These are phyloP conservation scores for Tethya wilhelma DNA, from an alignment of 37 sponge, comb jelly and placozoan genomes.

Conservation along the genomic window DNA sequence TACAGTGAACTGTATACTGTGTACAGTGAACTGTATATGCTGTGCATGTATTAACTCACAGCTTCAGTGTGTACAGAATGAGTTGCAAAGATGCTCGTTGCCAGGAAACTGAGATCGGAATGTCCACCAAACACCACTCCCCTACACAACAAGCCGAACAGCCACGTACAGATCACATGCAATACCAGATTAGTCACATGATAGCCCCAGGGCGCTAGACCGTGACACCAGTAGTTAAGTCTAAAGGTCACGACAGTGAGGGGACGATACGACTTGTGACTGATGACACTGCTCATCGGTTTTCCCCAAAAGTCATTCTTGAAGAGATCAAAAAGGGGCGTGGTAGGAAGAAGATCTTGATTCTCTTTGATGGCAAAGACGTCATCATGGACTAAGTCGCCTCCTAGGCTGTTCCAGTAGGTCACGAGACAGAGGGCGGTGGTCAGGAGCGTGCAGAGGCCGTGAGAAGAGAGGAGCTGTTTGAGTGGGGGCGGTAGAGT, in stretches of 20 bases:
- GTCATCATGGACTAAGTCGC: conserved; percentile 89
- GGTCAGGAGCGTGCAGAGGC: too few relatives aligned
- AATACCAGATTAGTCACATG: conserved; percentile 74
- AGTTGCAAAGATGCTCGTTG: conserved; percentile 61
- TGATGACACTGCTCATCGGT: conserved; percentile 61
- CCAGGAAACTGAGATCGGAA: background rate
- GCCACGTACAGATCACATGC: conserved; percentile 53
- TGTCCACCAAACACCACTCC: conserved; percentile 31
- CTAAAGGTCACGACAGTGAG: conserved; percentile 84
- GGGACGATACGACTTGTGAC: conserved; percentile 94
- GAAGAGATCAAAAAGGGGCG: conserved; percentile 40
- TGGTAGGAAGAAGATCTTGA: conserved; percentile 61
- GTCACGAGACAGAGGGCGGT: too few relatives aligned
- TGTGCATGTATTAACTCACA: conserved; percentile 37
- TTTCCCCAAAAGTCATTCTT: conserved; percentile 91
- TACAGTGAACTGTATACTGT: too few relatives aligned
- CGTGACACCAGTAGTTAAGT: conserved; percentile 77
- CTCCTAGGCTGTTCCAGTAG: conserved; percentile 77
- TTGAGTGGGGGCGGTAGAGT: too few relatives aligned
- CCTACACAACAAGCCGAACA: conserved; percentile 68
- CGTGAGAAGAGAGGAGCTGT: too few relatives aligned
- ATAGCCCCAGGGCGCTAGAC: conserved; percentile 78
- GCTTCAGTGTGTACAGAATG: conserved; percentile 92
- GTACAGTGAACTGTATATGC: too few relatives aligned
- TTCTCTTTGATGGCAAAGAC: conserved; percentile 86